Evolutionary conservation across 2,888 invertebrate genomes (phyloP).

Genomic region (Melieria crassipennis): DNA sequence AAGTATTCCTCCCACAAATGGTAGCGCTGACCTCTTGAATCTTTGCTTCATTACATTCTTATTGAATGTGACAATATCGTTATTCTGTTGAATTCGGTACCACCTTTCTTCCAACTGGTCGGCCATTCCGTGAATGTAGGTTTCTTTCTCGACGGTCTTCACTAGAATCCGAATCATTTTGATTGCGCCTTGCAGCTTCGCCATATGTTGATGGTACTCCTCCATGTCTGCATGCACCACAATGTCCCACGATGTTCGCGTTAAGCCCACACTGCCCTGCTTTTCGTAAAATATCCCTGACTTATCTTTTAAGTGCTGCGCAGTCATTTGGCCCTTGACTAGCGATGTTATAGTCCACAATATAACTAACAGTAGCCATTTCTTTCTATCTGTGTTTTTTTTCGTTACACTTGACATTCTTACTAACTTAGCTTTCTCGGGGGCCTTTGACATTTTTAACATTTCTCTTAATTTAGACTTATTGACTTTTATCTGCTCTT

Average conservation of each 20-base stretch:
- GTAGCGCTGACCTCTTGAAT: constrained; percentile 7
- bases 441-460: too few relatives aligned
- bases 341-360: too few relatives aligned
- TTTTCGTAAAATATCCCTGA: too few relatives aligned
- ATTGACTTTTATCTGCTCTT: too few relatives aligned
- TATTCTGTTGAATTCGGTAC: neutral
- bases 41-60: neutral
- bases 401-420: too few relatives aligned
- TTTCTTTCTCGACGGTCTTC: neutral
- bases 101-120: neutral
- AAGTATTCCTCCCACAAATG: constrained; percentile 5
- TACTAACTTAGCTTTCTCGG: too few relatives aligned
- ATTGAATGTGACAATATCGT: neutral
- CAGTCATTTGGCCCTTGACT: too few relatives aligned
- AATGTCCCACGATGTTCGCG: neutral
- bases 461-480: too few relatives aligned
- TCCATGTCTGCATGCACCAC: neutral
- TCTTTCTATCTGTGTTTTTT: too few relatives aligned
- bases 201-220: constrained; percentile 4
- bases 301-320: too few relatives aligned
- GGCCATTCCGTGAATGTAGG: neutral
- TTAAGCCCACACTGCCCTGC: neutral
- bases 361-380: too few relatives aligned
- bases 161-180: neutral
- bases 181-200: neutral